Conservation (phyloP, 2,113 vertebrate genomes). For the Tyrannus savana region DNA sequence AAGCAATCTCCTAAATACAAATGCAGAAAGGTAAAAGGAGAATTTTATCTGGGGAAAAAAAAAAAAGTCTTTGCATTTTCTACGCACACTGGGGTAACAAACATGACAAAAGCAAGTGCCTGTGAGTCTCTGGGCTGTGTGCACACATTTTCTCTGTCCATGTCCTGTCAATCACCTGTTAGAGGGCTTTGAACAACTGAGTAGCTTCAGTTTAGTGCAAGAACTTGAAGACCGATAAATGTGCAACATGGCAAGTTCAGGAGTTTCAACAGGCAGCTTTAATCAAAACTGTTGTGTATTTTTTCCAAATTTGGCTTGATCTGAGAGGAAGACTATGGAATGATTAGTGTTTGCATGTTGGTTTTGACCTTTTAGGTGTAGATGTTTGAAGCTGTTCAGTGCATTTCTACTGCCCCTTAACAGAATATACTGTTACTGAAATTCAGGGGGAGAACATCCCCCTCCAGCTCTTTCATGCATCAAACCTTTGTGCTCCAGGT, state of each 20-base stretch:
- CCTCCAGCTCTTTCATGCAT: not conserved
- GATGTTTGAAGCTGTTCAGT: not conserved
- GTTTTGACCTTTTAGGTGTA: not conserved
- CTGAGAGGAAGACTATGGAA: not conserved
- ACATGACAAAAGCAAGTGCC: not conserved
- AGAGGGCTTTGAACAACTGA: not conserved
- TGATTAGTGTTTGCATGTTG: not conserved
- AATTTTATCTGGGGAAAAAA: not conserved
- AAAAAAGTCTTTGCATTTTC: not conserved
- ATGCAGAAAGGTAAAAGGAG: not conserved
- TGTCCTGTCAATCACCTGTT: not conserved
- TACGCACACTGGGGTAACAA: not conserved
- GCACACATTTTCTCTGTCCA: not conserved
- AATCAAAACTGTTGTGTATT: not conserved
- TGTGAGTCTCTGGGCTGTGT: not conserved
- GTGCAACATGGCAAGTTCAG: not conserved
- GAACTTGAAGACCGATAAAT: not conserved
- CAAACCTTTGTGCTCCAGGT: not conserved
- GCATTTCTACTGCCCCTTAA: not conserved
- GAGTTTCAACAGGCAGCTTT: not conserved
- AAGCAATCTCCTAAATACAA: not conserved
- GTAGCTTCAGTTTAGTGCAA: not conserved
- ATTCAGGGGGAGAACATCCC: not conserved
- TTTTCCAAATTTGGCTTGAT: not conserved
- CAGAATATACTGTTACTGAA: not conserved